Evolutionary conservation across 1,140 invertebrate genomes (phyloP), one percentile per base, ranked within the genome.

Genomic region (Drosophila lowei): DNA sequence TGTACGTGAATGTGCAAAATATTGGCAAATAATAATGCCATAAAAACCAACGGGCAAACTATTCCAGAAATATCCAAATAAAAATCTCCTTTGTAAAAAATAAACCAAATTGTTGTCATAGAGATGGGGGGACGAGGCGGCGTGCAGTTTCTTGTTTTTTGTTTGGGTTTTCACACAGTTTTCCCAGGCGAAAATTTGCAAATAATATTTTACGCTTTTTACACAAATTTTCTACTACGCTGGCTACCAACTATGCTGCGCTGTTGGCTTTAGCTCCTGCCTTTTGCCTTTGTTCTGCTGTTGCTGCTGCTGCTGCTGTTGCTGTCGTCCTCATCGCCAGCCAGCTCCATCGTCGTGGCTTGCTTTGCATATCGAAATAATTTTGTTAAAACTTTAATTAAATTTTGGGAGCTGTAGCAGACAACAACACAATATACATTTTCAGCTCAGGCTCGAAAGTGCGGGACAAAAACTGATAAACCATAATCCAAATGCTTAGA

Each of bases 331-430:
- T 15, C 66, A 68, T 34, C 48, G 62, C 67, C 52, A 18, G 50
- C 48, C 43, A 30, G 46, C 57, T 13, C 6, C 28, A n/a, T 52
- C 47, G 34, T 64, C 41, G 50, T 68, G 50, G 44, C 63, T 42
- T 49, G 63, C 50, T 42, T 57, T 70, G 74, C 72, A 77, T 77
- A 77, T 77, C 65, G 72, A 70, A 77, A 77, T 76, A 77, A 77
- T 71, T 75, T 34, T 50, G 72, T 76, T 77, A 76, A 72, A 64
- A 77, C 72, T 76, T 77, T 77, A 77, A 77, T 77, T 77, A 77
- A 77, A 77, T 77, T 77, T 70, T 41, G 30, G 49, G 21, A 59
- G 44, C 59, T 34, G 3, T 11, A 34, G 57, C 55, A 66, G 53
- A 34, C 44, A 28, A 38, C 34, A 57, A 41, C 64, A 61, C 50